Evolutionary conservation across 2,888 invertebrate genomes (phyloP).

Genomic region (Belgica antarctica): DNA sequence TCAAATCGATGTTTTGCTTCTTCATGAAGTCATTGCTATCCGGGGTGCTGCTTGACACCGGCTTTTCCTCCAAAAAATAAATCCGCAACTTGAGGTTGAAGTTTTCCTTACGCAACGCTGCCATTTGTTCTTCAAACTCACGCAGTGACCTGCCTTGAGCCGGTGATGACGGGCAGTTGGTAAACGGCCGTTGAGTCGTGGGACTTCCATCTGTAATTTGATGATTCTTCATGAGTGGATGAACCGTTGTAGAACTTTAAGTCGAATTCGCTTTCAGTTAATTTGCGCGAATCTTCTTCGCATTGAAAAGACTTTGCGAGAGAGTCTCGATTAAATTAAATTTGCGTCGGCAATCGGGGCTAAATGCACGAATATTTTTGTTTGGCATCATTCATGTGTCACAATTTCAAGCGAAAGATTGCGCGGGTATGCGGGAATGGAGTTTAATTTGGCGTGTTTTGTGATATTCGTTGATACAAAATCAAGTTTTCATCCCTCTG

Average conservation of each 20-base stretch:
- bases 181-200: slow-evolving; percentile 14
- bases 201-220: slow-evolving; percentile 18
- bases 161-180: slow-evolving; percentile 46
- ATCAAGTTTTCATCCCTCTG: background rate
- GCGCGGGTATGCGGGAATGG: background rate
- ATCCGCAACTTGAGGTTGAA: slow-evolving; percentile 87
- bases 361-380: slow-evolving; percentile 7
- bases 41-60: slow-evolving; percentile 58
- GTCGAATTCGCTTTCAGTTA: background rate
- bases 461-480: background rate
- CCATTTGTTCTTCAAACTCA: slow-evolving; percentile 84
- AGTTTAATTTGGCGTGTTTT: background rate
- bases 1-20: slow-evolving; percentile 66
- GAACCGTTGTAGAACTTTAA: slow-evolving; percentile 22
- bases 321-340: slow-evolving; percentile 29
- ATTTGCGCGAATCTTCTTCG: background rate
- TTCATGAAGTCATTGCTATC: slow-evolving; percentile 12
- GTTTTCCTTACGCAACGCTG: slow-evolving; percentile 81
- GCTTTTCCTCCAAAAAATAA: slow-evolving; percentile 79
- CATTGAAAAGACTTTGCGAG: background rate
- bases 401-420: slow-evolving; percentile 24
- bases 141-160: slow-evolving; percentile 74
- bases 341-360: slow-evolving; percentile 2
- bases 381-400: slow-evolving; percentile 39
- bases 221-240: slow-evolving; percentile 13